Evolutionary conservation across 2,113 vertebrate genomes (phyloP).

Genomic region (Verasper variegatus): DNA sequence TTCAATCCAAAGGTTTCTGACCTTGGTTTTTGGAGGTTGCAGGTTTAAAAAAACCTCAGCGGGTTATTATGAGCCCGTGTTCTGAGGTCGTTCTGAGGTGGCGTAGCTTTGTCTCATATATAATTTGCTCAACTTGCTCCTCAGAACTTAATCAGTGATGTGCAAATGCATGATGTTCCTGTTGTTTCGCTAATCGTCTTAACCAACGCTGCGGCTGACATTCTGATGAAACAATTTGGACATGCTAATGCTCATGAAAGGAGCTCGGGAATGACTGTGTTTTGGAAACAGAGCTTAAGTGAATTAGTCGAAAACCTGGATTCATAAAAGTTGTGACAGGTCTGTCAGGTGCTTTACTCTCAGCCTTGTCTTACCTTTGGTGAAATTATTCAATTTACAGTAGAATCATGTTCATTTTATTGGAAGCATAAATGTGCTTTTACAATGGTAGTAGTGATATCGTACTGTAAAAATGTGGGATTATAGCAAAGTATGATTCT

Average conservation of each 20-base stretch:
- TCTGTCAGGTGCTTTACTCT: background rate
- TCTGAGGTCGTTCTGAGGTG: background rate
- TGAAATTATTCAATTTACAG: no score
- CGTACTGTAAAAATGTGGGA: no score
- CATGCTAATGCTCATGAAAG: conserved; percentile 47
- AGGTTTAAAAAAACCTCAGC: conserved; percentile 24
- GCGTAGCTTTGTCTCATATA: conserved; percentile 30
- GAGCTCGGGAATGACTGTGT: conserved; percentile 14
- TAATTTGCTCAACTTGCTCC: conserved; percentile 23
- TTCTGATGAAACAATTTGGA: conserved; percentile 56
- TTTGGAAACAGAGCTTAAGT: conserved; percentile 9
- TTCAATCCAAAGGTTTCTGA: conserved; percentile 61
- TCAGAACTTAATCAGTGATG: conserved; percentile 36
- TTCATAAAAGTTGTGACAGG: conserved; percentile 15
- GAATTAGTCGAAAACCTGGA: conserved; percentile 4
- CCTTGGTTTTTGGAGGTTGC: conserved; percentile 56
- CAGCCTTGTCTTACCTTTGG: no score
- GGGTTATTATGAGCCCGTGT: conserved; percentile 12
- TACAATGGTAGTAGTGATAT: no score
- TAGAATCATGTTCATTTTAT: no score
- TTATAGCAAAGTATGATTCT: no score
- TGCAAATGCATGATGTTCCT: conserved; percentile 44
- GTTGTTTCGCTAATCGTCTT: conserved; percentile 59
- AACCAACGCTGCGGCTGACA: conserved; percentile 32
- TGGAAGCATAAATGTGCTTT: no score